phyloP scores from a whole-genome alignment of 2,888 invertebrate species.

The Scaptomyza polygonia region DNA sequence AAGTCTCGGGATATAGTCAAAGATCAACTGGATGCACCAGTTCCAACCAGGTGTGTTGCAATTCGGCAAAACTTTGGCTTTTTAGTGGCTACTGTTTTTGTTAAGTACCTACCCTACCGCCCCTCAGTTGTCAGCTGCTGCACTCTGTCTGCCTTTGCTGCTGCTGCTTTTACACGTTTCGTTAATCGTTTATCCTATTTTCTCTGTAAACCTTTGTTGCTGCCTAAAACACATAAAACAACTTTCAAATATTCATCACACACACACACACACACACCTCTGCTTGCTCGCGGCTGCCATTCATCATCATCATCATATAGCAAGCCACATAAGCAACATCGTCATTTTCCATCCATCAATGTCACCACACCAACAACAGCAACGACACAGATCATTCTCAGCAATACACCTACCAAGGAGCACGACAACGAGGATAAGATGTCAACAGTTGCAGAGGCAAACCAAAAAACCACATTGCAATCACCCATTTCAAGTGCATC shows the following conservation, averaged over 20 bases:
- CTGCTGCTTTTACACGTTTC: conserved; percentile 51
- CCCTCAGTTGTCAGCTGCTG: conserved; percentile 17
- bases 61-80: not conserved
- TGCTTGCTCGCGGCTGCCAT: conserved; percentile 59
- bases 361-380: conserved; percentile 77
- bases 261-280: conserved; percentile 28
- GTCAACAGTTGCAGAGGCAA: not conserved
- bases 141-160: conserved; percentile 20
- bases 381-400: conserved; percentile 76
- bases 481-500: conserved; percentile 53
- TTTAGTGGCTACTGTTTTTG: conserved; percentile 17
- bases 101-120: not conserved
- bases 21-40: conserved; percentile 53
- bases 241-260: conserved; percentile 5
- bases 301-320: conserved; percentile 33
- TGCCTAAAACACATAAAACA: conserved; percentile 40
- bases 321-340: conserved; percentile 60
- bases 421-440: conserved; percentile 6
- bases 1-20: conserved; percentile 2
- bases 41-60: conserved; percentile 49
- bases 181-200: conserved; percentile 74
- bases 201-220: conserved; percentile 73
- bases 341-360: conserved; percentile 76
- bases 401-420: conserved; percentile 50
- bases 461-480: conserved; percentile 14